A percentile compares a stretch with the other conserved stretches of the same genome.
These are phyloP conservation scores for Dromaius novaehollandiae DNA, from an alignment of 2,113 vertebrate species.

Conservation along the genomic window DNA sequence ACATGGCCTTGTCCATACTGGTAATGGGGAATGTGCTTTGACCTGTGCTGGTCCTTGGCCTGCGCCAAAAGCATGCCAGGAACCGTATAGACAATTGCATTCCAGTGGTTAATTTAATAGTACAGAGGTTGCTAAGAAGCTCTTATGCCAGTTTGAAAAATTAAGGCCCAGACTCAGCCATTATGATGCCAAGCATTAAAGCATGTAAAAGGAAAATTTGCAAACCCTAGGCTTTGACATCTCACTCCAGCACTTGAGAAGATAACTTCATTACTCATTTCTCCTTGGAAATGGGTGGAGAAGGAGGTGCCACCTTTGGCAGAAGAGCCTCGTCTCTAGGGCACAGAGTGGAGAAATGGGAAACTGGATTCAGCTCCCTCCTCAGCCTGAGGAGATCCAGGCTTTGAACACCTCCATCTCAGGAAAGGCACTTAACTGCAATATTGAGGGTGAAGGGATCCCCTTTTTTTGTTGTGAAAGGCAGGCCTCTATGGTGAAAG, in stretches of 20 bases:
- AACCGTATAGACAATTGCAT: background rate
- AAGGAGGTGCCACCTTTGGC: background rate
- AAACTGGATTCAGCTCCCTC: background rate
- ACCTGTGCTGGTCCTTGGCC: background rate
- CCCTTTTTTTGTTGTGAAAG: background rate
- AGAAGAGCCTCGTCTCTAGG: background rate
- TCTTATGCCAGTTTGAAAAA: background rate
- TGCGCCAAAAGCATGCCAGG: background rate
- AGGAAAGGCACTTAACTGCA: background rate
- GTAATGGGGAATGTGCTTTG: background rate
- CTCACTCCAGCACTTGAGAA: background rate
- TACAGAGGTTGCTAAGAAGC: background rate
- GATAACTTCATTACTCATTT: background rate
- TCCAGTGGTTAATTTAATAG: background rate
- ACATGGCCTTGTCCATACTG: background rate
- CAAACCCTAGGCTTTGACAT: background rate
- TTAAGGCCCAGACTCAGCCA: background rate
- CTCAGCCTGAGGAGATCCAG: background rate
- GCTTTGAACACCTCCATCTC: background rate
- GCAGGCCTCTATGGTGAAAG: background rate
- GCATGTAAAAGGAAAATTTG: background rate
- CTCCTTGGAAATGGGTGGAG: background rate
- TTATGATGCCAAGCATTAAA: background rate
- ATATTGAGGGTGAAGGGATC: too few species aligned
- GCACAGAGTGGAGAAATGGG: background rate